Evolutionary conservation across 2,888 invertebrate genomes (phyloP).

Genomic region (Disparrhopalites patrizii): DNA sequence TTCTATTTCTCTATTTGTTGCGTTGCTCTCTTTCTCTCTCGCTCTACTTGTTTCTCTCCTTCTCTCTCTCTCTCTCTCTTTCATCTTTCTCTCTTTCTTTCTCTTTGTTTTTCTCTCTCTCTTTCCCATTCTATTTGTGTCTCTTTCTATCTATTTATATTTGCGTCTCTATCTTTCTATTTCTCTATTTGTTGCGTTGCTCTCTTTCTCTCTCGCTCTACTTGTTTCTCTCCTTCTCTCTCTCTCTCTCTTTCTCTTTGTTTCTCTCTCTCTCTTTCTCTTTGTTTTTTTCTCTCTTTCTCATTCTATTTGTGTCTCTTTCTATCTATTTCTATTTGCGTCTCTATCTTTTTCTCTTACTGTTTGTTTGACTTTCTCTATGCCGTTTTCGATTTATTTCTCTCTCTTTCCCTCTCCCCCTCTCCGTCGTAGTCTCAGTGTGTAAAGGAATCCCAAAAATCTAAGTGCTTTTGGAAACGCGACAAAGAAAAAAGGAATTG

Average conservation of each 20-base stretch:
- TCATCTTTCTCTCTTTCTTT: not conserved
- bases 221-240: not conserved
- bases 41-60: not conserved
- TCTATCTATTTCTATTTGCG: no score
- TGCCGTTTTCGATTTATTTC: no score
- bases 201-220: slow-evolving; percentile 1
- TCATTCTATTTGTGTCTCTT: no score
- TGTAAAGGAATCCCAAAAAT: no score
- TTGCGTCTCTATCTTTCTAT: not conserved
- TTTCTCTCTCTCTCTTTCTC: not conserved
- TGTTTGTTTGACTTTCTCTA: no score
- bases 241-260: not conserved
- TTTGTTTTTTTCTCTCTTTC: not conserved
- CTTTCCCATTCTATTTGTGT: not conserved
- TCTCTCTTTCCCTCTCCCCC: not conserved
- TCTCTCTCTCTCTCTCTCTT: not conserved
- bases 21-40: not conserved
- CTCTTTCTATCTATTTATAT: not conserved
- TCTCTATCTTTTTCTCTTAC: no score
- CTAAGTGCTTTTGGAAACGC: not conserved
- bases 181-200: not conserved
- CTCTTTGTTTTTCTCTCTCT: not conserved
- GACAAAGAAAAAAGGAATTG: not conserved
- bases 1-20: slow-evolving; percentile 15
- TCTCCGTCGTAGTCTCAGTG: no score